Evolutionary conservation across 2,797 vertebrate genomes (phyloP), one percentile per base, ranked within the genome.

Genomic region (Pseudocheirus occidentalis): DNA sequence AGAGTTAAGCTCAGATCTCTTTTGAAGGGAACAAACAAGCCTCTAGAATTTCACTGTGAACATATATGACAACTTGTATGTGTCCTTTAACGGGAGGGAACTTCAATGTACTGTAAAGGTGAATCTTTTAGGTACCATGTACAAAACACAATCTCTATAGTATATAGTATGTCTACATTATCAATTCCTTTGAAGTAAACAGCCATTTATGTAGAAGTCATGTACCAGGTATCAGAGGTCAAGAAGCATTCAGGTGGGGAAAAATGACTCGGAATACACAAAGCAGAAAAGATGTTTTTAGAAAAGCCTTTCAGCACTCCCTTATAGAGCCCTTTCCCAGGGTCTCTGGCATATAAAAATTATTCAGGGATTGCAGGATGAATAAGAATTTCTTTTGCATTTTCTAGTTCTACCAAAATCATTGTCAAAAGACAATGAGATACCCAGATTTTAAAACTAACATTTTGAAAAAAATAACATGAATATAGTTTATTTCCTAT

Each of bases 401-500:
- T 66, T 93, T 91, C 95, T 46, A 40, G 55, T 53, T 93, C 55
- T 90, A 59, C 56, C 94, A 3, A 90, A 89, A 93, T 91, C 92
- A 58, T 24, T 92, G 87, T 57, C 94, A 92, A 73, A 94, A 31
- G 92, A 93, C 90, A 59, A 73, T 29, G n/a, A 95, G 87, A 73
- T 29, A 92, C 89, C 92, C 31, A 59, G 92, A 81, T 90, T 9
- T 90, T 94, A 90, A 54, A 50, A 50, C 59, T 54, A 90, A 50
- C 28, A 54, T 95, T 87, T 56, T 9, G 56, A 90, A 94, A 50
- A 28, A 92, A 93, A 90, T 0, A 40, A 53, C 40, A 87, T 34
- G 52, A 9, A 1, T 28, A 96, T 52, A 52, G 6, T 52, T 52
- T 52, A 5, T 52, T 57, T 46, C n/a, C 87, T 95, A 50, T 55